phyloP scores from a whole-genome alignment of 2,797 vertebrate genomes.

The Meriones psammophilus region DNA sequence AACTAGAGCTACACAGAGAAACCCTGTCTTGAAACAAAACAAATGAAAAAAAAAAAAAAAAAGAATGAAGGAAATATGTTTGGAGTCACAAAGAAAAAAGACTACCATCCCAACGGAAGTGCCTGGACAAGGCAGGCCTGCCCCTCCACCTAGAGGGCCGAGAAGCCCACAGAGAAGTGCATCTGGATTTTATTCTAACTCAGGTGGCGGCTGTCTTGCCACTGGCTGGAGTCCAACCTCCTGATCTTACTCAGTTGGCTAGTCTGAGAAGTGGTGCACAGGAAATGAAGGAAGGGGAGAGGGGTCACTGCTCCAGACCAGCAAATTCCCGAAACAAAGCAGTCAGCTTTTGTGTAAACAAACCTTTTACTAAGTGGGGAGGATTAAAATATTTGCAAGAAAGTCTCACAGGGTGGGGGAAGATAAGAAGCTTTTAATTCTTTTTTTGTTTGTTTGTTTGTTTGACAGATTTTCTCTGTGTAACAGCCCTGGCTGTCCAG shows the following conservation, averaged over 20 bases:
- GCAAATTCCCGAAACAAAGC: too few relatives aligned
- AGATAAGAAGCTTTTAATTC: neutral
- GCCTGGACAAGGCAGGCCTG: neutral
- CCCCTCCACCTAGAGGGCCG: neutral
- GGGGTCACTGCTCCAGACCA: neutral
- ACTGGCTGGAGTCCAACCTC: neutral
- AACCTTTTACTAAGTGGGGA: neutral
- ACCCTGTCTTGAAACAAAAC: neutral
- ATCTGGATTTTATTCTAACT: neutral
- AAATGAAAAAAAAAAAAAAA: neutral
- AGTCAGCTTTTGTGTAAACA: neutral
- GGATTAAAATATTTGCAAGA: neutral
- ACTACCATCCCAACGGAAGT: neutral
- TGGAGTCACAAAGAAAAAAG: neutral
- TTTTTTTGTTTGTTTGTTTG: neutral
- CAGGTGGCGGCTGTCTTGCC: neutral
- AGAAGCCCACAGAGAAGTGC: neutral
- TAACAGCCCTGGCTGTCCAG: neutral
- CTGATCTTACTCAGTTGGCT: neutral
- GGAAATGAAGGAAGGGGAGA: neutral
- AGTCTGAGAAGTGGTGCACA: neutral
- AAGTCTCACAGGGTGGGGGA: neutral
- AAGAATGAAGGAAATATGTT: neutral
- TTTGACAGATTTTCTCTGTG: neutral
- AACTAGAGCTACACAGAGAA: neutral